phyloP scores from a whole-genome alignment of 2,113 vertebrate genomes.

The Epinephelus fuscoguttatus region DNA sequence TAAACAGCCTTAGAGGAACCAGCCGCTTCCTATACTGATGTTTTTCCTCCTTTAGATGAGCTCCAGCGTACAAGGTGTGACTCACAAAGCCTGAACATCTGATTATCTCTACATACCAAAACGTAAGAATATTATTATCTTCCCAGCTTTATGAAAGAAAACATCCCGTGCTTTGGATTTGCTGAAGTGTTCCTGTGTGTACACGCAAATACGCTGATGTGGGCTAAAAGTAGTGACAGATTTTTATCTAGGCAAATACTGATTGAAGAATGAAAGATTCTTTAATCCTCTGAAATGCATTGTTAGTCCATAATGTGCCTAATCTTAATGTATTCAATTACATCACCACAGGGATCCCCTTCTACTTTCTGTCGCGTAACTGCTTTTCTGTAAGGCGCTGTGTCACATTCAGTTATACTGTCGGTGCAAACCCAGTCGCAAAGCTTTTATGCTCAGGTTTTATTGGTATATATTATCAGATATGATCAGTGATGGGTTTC shows the following conservation, averaged over 20 bases:
- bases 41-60: slow-evolving; percentile 20
- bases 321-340: slow-evolving; percentile 57
- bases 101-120: slow-evolving; percentile 51
- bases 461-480: not conserved
- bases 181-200: not conserved
- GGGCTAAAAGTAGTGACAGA: not conserved
- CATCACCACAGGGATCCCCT: slow-evolving; percentile 26
- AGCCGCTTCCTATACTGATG: not conserved
- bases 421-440: not conserved
- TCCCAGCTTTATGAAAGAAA: slow-evolving; percentile 28
- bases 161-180: slow-evolving; percentile 12
- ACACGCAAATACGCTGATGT: not conserved
- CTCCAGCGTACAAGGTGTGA: slow-evolving; percentile 13
- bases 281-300: slow-evolving; percentile 54
- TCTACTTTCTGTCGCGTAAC: slow-evolving; percentile 5
- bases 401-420: not conserved
- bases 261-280: slow-evolving; percentile 22
- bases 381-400: not conserved
- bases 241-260: slow-evolving; percentile 27
- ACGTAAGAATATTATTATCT: slow-evolving; percentile 48
- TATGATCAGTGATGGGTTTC: not conserved
- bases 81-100: slow-evolving; percentile 48
- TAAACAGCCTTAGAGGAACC: slow-evolving; percentile 32
- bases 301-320: slow-evolving; percentile 38
- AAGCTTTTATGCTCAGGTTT: not conserved